Evolutionary conservation across 1,140 invertebrate genomes (phyloP), one percentile per base, ranked within the genome.

Genomic region (Amphibalanus amphitrite): DNA sequence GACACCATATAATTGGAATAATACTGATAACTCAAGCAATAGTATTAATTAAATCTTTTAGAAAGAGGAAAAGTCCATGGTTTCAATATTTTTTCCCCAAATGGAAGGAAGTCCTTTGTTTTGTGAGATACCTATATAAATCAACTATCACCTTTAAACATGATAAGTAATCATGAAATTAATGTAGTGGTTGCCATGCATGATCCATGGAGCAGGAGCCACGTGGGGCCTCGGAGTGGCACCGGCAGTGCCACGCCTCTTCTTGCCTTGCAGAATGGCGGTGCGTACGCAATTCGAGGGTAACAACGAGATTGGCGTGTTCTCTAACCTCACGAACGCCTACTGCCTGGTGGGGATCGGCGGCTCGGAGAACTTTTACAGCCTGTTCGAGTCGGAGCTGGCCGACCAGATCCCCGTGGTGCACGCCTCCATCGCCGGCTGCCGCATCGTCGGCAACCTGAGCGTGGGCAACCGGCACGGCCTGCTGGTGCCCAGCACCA

Each of bases 281-380:
- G 86, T 97, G 59, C 89, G 97, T 76, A 89, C 93, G 67, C 93
- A 98, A 82, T 99, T 97, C 81, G 97, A 99, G 83, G 96, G 96
- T 79, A 98, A 95, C 82, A 97, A 98, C 80, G 97, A 99, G 83
- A 87, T 99, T 70, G 97, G 97, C 64, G 97, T 98, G 33, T 99
- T 99, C 81, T 88, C 93, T 40, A 98, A 95, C 83, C 81, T 99
- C 70, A 99, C 97, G 76, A 99, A 99, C 83, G 84, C 91, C 3
- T 99, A 99, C 79, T 98, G 96, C 80, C 83, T 99, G 68, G 94
- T 97, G 33, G 96, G 93, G 25, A 97, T 98, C 75, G 97, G 96
- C 69, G 95, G 93, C 26, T 95, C 94, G 0, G 94, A 97, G 82
- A 97, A 98, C 80, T 99, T 98, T 82, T 99, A 98, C 86, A 96